These are phyloP conservation scores for Sinocyclocheilus anophthalmus DNA, from an alignment of 2,113 vertebrate species.

Conservation along the genomic window DNA sequence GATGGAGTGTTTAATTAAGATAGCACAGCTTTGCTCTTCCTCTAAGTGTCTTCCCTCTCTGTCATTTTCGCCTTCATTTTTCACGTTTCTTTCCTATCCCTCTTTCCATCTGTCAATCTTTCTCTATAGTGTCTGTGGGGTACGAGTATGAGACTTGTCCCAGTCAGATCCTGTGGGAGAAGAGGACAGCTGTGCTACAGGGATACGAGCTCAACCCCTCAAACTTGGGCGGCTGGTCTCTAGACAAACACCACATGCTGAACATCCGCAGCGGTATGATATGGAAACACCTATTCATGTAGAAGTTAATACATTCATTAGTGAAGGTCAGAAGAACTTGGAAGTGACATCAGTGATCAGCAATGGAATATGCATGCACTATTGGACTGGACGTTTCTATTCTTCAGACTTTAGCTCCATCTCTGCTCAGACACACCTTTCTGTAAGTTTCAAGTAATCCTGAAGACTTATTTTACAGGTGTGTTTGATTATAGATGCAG, in stretches of 20 bases:
- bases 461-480: neutral
- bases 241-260: constrained; percentile 88
- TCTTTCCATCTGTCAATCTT: neutral
- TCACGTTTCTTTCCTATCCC: constrained; percentile 4
- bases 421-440: neutral
- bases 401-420: neutral
- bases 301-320: neutral
- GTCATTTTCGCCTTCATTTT: constrained; percentile 14
- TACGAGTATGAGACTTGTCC: constrained; percentile 89
- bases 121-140: constrained; percentile 84
- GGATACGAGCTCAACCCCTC: constrained; percentile 90
- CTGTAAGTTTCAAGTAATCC: neutral
- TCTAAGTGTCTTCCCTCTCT: constrained; percentile 27
- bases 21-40: constrained; percentile 43
- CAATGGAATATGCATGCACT: neutral
- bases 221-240: constrained; percentile 87
- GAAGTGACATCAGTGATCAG: neutral
- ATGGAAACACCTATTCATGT: constrained; percentile 1
- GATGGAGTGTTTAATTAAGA: constrained; percentile 53
- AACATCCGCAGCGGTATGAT: constrained; percentile 82
- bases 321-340: neutral
- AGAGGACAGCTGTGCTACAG: constrained; percentile 84
- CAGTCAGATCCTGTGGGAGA: constrained; percentile 87
- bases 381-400: neutral
- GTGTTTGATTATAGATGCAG: neutral